These are phyloP conservation scores for Clanis bilineata DNA, from an alignment of 2,888 invertebrate genomes.

Conservation along the genomic window DNA sequence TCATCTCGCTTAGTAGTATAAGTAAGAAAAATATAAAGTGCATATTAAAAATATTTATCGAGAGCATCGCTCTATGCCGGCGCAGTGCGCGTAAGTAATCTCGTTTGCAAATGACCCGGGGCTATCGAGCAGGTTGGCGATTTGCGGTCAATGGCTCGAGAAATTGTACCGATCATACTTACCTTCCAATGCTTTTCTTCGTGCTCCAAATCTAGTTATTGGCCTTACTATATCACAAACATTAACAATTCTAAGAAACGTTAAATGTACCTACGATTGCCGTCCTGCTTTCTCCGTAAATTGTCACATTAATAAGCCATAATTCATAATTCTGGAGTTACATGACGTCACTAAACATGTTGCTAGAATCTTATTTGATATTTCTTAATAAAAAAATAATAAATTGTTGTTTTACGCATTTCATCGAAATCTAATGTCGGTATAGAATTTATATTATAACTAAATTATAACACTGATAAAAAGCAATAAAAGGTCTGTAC, in stretches of 20 bases:
- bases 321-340: background rate
- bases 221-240: background rate
- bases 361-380: background rate
- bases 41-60: background rate
- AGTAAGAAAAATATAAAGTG: background rate
- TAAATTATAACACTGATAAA: background rate
- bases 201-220: background rate
- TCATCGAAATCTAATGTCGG: background rate
- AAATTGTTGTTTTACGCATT: background rate
- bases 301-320: background rate
- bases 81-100: constrained; percentile 44
- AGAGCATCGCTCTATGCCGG: constrained; percentile 2
- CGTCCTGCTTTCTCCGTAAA: background rate
- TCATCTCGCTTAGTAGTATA: background rate
- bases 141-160: constrained; percentile 65
- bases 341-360: background rate
- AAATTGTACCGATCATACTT: constrained; percentile 42
- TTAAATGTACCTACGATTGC: background rate
- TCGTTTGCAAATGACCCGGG: constrained; percentile 56
- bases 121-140: constrained; percentile 55
- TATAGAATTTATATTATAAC: background rate
- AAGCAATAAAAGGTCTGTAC: background rate
- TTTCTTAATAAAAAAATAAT: background rate
- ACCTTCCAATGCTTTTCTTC: constrained; percentile 9
- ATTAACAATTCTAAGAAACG: background rate